These are phyloP conservation scores for Otus sunia DNA, from an alignment of 2,113 vertebrate species.

Conservation along the genomic window DNA sequence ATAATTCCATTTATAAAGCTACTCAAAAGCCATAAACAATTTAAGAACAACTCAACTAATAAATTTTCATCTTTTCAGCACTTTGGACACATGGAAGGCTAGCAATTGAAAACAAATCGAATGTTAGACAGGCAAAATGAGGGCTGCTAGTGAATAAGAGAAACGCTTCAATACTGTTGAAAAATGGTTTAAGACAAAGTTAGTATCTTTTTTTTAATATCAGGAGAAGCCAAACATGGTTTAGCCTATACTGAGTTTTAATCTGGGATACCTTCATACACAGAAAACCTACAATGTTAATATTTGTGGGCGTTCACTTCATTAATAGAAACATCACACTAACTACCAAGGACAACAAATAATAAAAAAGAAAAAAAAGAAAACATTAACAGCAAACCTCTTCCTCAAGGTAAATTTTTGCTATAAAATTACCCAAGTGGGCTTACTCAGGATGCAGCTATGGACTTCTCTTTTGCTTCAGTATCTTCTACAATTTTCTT, in stretches of 20 bases:
- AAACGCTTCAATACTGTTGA: background rate
- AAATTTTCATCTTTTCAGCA: background rate
- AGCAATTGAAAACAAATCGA: background rate
- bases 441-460: background rate
- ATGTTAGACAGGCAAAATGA: background rate
- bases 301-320: background rate
- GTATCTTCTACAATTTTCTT: background rate
- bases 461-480: background rate
- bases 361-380: background rate
- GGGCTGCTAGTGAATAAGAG: background rate
- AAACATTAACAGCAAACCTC: background rate
- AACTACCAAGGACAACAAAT: background rate
- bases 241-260: background rate
- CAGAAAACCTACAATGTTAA: background rate
- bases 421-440: background rate
- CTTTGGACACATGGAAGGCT: background rate
- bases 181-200: background rate
- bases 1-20: background rate
- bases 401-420: background rate
- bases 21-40: background rate
- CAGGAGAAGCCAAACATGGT: background rate
- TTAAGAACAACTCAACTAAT: background rate
- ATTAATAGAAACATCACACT: background rate
- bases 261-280: background rate
- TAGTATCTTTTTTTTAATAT: background rate